Conservation (phyloP, 2,113 vertebrate genomes). For the Syngnathus typhle region DNA sequence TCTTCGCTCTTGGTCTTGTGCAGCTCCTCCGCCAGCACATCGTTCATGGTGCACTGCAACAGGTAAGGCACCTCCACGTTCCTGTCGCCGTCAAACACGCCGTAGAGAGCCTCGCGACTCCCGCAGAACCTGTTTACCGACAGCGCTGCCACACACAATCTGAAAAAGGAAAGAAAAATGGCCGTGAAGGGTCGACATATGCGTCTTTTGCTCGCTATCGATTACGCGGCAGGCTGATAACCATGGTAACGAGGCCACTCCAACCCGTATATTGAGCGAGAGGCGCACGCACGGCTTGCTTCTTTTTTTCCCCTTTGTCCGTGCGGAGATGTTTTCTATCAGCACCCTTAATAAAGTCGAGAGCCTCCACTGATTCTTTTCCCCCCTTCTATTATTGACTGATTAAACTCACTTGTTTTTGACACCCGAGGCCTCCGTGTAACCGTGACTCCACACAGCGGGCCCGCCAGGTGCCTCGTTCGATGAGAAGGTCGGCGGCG, state of each 20-base stretch:
- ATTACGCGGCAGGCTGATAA: constrained; percentile 16
- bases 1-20: constrained; percentile 91
- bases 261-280: not conserved
- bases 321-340: constrained; percentile 9
- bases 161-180: constrained; percentile 43
- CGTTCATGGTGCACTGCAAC: constrained; percentile 96
- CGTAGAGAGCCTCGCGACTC: constrained; percentile 90
- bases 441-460: constrained; percentile 95
- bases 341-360: constrained; percentile 19
- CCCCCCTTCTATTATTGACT: constrained; percentile 8
- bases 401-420: constrained; percentile 88
- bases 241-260: constrained; percentile 9
- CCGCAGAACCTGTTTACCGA: constrained; percentile 91
- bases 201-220: constrained; percentile 8
- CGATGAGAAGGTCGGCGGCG: constrained; percentile 76
- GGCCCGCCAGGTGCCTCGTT: constrained; percentile 84
- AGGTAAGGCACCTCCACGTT: constrained; percentile 94
- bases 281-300: not conserved
- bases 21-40: constrained; percentile 90
- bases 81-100: constrained; percentile 93
- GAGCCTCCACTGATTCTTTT: constrained; percentile 11
- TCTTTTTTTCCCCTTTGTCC: not conserved
- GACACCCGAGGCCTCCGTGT: constrained; percentile 89
- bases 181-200: not conserved
- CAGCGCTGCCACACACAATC: constrained; percentile 91